A percentile compares a stretch with the other conserved stretches of the same genome.
phyloP scores from a whole-genome alignment of 2,113 vertebrate genomes.

The Indicator indicator region DNA sequence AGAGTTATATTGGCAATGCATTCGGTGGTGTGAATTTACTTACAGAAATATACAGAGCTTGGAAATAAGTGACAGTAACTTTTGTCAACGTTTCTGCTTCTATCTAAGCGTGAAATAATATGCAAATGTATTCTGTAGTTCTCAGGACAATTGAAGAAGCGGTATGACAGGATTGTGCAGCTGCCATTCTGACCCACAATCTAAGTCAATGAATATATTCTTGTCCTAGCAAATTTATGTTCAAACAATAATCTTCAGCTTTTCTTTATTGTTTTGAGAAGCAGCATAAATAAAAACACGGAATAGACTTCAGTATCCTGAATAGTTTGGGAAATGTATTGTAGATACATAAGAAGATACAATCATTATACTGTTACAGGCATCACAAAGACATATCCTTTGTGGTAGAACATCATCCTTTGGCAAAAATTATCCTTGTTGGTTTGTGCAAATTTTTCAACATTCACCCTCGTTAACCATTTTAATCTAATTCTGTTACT shows the following conservation, averaged over 20 bases:
- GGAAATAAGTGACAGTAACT: conserved; percentile 23
- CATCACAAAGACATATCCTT: conserved; percentile 14
- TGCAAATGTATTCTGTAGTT: conserved; percentile 40
- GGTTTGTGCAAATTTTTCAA: conserved; percentile 42
- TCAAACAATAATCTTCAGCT: neutral
- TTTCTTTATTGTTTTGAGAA: conserved; percentile 20
- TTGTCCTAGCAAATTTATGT: neutral
- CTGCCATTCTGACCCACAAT: conserved; percentile 7
- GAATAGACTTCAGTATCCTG: neutral
- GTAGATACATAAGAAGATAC: neutral
- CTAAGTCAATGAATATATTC: conserved; percentile 17
- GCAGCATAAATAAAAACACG: neutral
- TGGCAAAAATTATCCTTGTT: conserved; percentile 30
- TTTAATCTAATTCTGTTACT: conserved; percentile 29
- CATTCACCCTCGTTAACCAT: neutral
- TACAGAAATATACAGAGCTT: neutral
- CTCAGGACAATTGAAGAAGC: conserved; percentile 38
- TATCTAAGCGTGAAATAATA: conserved; percentile 30
- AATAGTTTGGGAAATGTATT: conserved; percentile 1
- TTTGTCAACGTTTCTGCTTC: conserved; percentile 5
- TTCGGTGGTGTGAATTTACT: neutral
- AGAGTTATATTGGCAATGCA: neutral
- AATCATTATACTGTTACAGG: conserved; percentile 7
- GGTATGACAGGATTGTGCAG: neutral
- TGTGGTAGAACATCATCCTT: conserved; percentile 23